Evolutionary conservation across 2,113 vertebrate genomes (phyloP).

Genomic region (Australoheros scitulus): DNA sequence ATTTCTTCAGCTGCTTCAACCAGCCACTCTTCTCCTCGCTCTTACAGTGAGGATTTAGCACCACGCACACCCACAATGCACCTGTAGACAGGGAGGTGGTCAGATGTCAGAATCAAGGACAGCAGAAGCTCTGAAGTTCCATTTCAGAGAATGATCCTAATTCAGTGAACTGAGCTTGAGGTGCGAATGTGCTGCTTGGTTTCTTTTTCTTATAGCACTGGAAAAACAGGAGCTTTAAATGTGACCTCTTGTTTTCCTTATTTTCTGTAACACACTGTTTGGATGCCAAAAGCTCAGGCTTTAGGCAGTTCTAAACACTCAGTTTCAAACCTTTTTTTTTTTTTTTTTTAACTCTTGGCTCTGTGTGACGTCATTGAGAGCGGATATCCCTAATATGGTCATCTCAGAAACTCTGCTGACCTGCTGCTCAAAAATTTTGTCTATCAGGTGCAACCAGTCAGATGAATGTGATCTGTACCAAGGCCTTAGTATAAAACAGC

Average conservation of each 20-base stretch:
- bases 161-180: neutral
- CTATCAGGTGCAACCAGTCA: neutral
- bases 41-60: constrained; percentile 98
- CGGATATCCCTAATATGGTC: too few relatives aligned
- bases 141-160: too few relatives aligned
- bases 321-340: too few relatives aligned
- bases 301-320: too few relatives aligned
- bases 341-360: too few relatives aligned
- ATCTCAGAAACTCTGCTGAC: neutral
- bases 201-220: too few relatives aligned
- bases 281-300: too few relatives aligned
- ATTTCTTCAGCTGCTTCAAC: constrained; percentile 95
- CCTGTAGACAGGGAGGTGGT: constrained; percentile 75
- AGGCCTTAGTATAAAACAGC: neutral
- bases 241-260: too few relatives aligned
- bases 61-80: constrained; percentile 97
- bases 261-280: too few relatives aligned
- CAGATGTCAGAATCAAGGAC: constrained; percentile 8
- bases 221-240: too few relatives aligned
- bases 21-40: constrained; percentile 94
- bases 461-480: neutral
- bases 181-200: too few relatives aligned
- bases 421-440: neutral
- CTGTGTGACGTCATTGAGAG: too few relatives aligned
- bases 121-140: neutral